Percentiles rank a stretch among this genome's conserved stretches.
Evolutionary conservation across 2,113 vertebrate genomes (phyloP).

Genomic region (Rafetus swinhoei): DNA sequence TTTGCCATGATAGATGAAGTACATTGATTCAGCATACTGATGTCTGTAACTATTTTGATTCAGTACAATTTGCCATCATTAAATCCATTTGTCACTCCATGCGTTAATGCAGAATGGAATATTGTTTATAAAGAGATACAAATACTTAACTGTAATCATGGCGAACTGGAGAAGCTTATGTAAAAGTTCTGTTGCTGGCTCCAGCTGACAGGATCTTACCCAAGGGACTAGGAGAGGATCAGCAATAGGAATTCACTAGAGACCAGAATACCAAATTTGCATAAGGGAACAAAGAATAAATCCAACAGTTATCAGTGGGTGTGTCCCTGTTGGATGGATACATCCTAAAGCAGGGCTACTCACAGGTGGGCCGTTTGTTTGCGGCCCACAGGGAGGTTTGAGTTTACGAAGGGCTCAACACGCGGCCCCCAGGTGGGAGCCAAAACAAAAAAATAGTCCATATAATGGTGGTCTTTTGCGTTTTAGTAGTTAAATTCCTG

Average conservation of each 20-base stretch:
- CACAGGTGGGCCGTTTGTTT: no score
- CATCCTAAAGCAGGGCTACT: not conserved
- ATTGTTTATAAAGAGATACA: not conserved
- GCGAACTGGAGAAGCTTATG: not conserved
- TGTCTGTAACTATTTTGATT: not conserved
- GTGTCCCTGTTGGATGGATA: not conserved
- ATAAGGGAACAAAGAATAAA: not conserved
- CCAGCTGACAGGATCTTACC: not conserved
- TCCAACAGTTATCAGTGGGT: not conserved
- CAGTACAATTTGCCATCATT: not conserved
- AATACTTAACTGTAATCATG: not conserved
- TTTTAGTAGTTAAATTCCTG: no score
- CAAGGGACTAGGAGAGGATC: not conserved
- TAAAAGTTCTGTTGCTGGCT: not conserved
- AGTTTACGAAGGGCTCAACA: no score
- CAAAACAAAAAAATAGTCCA: no score
- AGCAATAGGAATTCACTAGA: not conserved
- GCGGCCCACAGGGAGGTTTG: no score
- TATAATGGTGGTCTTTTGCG: no score
- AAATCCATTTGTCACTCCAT: not conserved
- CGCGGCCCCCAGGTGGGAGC: no score
- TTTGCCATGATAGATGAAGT: not conserved
- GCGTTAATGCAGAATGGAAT: not conserved
- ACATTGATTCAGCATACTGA: fast-evolving
- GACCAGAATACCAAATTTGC: not conserved